A percentile compares a stretch with the other conserved stretches of the same genome.
phyloP scores from a whole-genome alignment of 2,113 vertebrate species.

The Alethe diademata region DNA sequence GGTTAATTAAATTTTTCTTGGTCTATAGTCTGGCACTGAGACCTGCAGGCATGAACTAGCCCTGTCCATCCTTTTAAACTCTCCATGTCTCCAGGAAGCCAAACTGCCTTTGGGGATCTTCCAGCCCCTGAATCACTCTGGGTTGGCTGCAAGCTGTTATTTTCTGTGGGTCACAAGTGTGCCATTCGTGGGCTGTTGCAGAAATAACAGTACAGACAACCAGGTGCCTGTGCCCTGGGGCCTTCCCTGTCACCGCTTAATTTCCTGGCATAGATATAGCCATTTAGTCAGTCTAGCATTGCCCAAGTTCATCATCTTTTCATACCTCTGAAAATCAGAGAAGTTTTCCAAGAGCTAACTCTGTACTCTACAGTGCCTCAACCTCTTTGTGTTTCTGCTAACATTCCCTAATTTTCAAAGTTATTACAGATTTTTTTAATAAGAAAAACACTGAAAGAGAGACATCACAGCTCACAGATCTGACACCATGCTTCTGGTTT shows the following conservation, averaged over 20 bases:
- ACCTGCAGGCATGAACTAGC: background rate
- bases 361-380: background rate
- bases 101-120: background rate
- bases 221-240: background rate
- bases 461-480: background rate
- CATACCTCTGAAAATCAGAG: background rate
- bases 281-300: background rate
- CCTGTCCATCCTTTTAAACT: background rate
- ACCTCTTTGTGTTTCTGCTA: background rate
- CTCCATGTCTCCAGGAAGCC: background rate
- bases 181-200: background rate
- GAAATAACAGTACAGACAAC: background rate
- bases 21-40: background rate
- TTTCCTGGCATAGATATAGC: background rate
- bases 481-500: background rate
- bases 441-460: background rate
- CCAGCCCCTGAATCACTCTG: background rate
- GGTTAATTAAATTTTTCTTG: background rate
- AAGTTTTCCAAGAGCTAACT: background rate
- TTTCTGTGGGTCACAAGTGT: background rate
- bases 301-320: background rate
- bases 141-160: background rate
- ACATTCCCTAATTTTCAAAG: background rate
- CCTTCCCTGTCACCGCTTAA: background rate
- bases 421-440: background rate